These are phyloP conservation scores for Eremobia ochroleuca DNA, from an alignment of 2,888 invertebrate genomes.

Conservation along the genomic window DNA sequence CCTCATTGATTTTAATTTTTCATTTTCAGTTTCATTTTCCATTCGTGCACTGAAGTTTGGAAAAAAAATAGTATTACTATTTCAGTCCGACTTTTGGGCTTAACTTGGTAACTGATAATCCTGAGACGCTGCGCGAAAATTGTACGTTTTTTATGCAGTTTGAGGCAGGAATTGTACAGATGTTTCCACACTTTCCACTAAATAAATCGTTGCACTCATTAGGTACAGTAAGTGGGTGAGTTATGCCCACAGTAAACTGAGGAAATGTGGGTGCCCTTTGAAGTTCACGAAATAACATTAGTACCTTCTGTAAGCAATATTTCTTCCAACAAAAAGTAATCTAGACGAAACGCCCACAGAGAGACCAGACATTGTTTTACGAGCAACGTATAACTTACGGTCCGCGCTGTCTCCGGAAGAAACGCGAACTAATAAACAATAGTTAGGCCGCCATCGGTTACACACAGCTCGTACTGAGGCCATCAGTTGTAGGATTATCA, in stretches of 20 bases:
- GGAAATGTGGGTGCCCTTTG: constrained; percentile 40
- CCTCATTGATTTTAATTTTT: too few relatives aligned
- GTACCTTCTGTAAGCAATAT: constrained; percentile 41
- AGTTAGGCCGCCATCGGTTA: constrained; percentile 32
- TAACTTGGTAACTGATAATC: constrained; percentile 3
- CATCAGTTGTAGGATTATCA: constrained; percentile 56
- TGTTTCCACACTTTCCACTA: constrained; percentile 2
- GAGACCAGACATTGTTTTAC: constrained; percentile 52
- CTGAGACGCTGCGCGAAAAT: background rate
- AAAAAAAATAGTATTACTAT: too few relatives aligned
- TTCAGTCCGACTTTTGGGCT: too few relatives aligned
- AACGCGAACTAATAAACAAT: constrained; percentile 59
- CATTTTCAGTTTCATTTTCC: too few relatives aligned
- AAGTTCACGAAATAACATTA: constrained; percentile 40
- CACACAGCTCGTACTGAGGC: constrained; percentile 9
- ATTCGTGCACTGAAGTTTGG: too few relatives aligned
- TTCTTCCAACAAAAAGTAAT: constrained; percentile 59
- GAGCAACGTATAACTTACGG: constrained; percentile 44
- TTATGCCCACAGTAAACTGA: constrained; percentile 18
- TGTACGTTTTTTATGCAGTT: background rate
- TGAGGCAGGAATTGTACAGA: background rate
- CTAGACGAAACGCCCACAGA: constrained; percentile 53
- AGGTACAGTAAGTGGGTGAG: constrained; percentile 10
- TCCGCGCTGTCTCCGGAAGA: constrained; percentile 44
- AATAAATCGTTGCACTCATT: constrained; percentile 30